These are phyloP conservation scores for Tenebrosternarchus preto DNA, from an alignment of 2,113 vertebrate genomes.

Conservation along the genomic window DNA sequence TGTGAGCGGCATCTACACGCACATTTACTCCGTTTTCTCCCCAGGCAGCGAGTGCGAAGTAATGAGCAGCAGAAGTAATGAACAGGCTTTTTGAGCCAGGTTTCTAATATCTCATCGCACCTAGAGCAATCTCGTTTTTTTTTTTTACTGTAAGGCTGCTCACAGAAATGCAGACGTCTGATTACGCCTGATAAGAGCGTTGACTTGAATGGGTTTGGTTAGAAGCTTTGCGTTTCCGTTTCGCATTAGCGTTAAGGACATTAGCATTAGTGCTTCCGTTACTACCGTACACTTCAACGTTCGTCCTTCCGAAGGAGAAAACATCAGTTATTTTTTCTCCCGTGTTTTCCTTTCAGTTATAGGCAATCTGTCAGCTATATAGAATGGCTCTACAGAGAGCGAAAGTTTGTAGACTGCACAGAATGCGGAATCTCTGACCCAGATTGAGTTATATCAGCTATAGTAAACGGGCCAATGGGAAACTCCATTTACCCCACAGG, in stretches of 20 bases:
- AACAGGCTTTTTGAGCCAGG: slow-evolving; percentile 57
- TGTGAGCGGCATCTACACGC: slow-evolving; percentile 51
- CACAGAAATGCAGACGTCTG: slow-evolving; percentile 1
- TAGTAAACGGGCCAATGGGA: background rate
- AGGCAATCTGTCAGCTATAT: background rate
- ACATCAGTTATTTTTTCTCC: slow-evolving; percentile 6
- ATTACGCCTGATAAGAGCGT: slow-evolving; percentile 17
- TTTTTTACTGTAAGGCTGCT: background rate
- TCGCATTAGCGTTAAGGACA: slow-evolving; percentile 31
- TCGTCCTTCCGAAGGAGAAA: background rate
- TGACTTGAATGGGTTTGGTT: background rate
- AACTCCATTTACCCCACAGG: background rate
- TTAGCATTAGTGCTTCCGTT: slow-evolving; percentile 4
- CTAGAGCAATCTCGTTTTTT: background rate
- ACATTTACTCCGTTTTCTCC: slow-evolving; percentile 56
- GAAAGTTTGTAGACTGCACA: background rate
- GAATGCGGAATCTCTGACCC: slow-evolving; percentile 16
- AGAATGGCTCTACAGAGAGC: background rate
- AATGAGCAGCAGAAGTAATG: slow-evolving; percentile 67
- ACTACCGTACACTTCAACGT: background rate
- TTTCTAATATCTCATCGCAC: background rate
- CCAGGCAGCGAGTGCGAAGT: slow-evolving; percentile 58
- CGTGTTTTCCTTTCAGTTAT: slow-evolving; percentile 9
- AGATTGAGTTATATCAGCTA: slow-evolving; percentile 11
- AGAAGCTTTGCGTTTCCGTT: slow-evolving; percentile 15